These are phyloP conservation scores for Xenentodon cancila DNA, from an alignment of 2,797 vertebrate species.

Conservation along the genomic window DNA sequence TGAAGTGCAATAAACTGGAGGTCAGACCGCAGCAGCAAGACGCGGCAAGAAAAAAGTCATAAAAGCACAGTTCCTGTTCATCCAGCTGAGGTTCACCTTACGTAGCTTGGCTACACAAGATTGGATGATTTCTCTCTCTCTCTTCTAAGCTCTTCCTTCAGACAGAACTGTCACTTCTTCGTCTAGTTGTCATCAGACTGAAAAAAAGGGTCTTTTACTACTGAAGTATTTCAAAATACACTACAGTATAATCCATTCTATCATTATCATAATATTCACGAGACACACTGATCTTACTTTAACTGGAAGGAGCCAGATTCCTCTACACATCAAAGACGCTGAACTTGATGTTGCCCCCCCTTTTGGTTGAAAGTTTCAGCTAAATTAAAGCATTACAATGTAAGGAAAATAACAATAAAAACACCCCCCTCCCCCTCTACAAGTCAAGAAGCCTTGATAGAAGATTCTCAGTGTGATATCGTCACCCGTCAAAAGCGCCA, in stretches of 20 bases:
- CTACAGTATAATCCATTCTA: constrained; percentile 24
- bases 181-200: too few relatives aligned
- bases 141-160: too few relatives aligned
- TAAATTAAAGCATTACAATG: background rate
- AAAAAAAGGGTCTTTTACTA: too few relatives aligned
- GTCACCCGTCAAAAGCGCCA: constrained; percentile 13
- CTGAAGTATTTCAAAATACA: background rate
- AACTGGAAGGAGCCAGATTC: background rate
- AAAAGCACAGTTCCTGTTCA: constrained; percentile 18
- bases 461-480: constrained; percentile 15
- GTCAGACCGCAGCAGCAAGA: constrained; percentile 21
- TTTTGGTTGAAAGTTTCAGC: background rate
- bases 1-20: constrained; percentile 40
- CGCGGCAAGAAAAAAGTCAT: constrained; percentile 4
- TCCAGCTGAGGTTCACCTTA: constrained; percentile 28
- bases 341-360: background rate
- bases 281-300: background rate
- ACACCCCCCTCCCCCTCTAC: constrained; percentile 1
- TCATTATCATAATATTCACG: background rate
- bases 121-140: constrained; percentile 26
- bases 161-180: too few relatives aligned
- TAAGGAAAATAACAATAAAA: background rate
- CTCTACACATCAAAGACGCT: background rate
- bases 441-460: constrained; percentile 20
- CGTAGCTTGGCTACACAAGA: constrained; percentile 2